Evolutionary conservation across 2,888 invertebrate genomes (phyloP).

Genomic region (Epinotia ramella): DNA sequence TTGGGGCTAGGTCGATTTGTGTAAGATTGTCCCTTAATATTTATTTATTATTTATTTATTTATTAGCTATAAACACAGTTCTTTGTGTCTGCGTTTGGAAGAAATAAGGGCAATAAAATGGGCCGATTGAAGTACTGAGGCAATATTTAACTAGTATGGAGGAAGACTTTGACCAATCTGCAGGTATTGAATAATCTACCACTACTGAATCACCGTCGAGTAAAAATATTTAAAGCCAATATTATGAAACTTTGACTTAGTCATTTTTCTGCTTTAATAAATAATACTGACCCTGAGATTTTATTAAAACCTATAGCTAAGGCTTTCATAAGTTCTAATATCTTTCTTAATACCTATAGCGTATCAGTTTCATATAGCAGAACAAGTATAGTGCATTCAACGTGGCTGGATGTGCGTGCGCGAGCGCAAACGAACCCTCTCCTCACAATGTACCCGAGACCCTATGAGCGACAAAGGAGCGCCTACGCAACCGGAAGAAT

Average conservation of each 20-base stretch:
- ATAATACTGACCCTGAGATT: neutral
- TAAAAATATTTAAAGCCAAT: neutral
- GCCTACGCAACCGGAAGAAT: slow-evolving; percentile 68
- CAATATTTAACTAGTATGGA: slow-evolving; percentile 62
- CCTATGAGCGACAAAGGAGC: slow-evolving; percentile 77
- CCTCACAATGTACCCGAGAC: slow-evolving; percentile 65
- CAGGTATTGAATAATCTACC: neutral
- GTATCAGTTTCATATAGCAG: neutral
- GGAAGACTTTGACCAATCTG: slow-evolving; percentile 51
- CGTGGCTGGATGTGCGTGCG: slow-evolving; percentile 5
- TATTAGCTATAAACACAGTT: slow-evolving; percentile 83
- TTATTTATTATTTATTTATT: no score
- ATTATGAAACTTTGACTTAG: neutral
- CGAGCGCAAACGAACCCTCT: slow-evolving; percentile 56
- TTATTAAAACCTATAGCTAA: neutral
- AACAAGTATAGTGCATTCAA: neutral
- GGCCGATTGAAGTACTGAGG: slow-evolving; percentile 68
- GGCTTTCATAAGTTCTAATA: neutral
- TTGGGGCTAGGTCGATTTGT: no score
- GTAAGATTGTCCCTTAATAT: no score
- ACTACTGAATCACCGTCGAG: neutral
- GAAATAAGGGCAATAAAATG: slow-evolving; percentile 81
- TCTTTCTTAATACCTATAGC: neutral
- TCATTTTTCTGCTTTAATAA: neutral
- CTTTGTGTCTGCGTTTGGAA: slow-evolving; percentile 79